A percentile compares a stretch with the other conserved stretches of the same genome.
Evolutionary conservation across 1,140 invertebrate species (phyloP).

Genomic region (Microplitis mediator): DNA sequence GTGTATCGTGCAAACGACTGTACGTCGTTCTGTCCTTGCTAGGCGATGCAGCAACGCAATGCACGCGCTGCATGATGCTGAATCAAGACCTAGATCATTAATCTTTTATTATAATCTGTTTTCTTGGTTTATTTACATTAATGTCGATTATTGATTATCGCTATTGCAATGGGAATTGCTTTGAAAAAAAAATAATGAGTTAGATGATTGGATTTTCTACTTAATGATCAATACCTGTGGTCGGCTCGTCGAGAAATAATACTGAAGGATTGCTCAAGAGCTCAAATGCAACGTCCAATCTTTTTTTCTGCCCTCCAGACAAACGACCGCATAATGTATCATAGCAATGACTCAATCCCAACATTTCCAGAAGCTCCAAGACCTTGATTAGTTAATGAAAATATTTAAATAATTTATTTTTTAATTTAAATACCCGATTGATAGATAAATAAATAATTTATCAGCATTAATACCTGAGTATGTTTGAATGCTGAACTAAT

Average conservation of each 20-base stretch:
- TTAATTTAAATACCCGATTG: neutral
- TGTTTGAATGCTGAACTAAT: slow-evolving; percentile 58
- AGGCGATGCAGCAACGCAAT: slow-evolving; percentile 80
- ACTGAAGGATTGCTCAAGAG: slow-evolving; percentile 75
- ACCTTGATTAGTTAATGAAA: slow-evolving; percentile 45
- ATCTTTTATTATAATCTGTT: neutral
- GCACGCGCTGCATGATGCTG: slow-evolving; percentile 87
- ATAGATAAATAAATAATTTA: neutral
- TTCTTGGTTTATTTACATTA: neutral
- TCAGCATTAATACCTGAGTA: slow-evolving; percentile 46
- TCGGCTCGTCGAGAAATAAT: slow-evolving; percentile 81
- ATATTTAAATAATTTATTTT: neutral
- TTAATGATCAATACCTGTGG: slow-evolving; percentile 64
- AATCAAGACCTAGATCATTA: slow-evolving; percentile 80
- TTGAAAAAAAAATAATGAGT: neutral
- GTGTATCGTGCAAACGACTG: slow-evolving; percentile 95
- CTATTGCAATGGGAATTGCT: neutral
- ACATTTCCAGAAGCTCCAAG: slow-evolving; percentile 66
- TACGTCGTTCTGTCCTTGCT: slow-evolving; percentile 80
- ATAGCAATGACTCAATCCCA: slow-evolving; percentile 66
- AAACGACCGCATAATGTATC: slow-evolving; percentile 68
- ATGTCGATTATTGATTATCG: neutral
- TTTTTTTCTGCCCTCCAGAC: slow-evolving; percentile 76
- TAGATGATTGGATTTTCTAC: neutral
- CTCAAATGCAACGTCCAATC: slow-evolving; percentile 73